A percentile compares a stretch with the other conserved stretches of the same genome.
phyloP scores from a whole-genome alignment of 2,888 invertebrate species.

The Salpingus planirostris region DNA sequence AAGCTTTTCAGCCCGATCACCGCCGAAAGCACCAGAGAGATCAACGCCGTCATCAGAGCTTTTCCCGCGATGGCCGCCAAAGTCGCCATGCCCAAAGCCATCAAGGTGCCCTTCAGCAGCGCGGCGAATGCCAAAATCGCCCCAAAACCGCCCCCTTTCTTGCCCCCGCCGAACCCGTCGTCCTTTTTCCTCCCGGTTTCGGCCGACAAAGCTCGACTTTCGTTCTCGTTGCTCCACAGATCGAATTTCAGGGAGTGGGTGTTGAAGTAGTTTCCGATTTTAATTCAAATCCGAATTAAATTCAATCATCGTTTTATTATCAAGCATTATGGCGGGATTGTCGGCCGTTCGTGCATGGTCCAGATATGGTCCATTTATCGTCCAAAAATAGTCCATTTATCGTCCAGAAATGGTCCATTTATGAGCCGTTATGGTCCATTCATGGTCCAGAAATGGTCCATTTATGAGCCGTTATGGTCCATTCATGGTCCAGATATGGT shows the following conservation, averaged over 20 bases:
- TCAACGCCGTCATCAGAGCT: conserved; percentile 68
- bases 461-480: too few species aligned
- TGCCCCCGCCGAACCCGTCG: conserved; percentile 46
- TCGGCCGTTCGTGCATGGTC: too few species aligned
- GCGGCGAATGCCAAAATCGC: conserved; percentile 42
- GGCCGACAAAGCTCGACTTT: conserved; percentile 33
- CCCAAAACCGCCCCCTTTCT: conserved; percentile 46
- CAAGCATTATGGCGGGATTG: too few species aligned
- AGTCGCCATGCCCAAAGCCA: conserved; percentile 62
- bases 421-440: too few species aligned
- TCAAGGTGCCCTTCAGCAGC: conserved; percentile 58
- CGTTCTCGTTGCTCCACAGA: conserved; percentile 43
- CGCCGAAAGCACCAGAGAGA: conserved; percentile 66
- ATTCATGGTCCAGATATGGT: too few species aligned
- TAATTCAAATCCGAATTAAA: too few species aligned
- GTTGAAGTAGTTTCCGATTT: conserved; percentile 61
- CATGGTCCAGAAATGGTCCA: too few species aligned
- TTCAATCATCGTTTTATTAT: too few species aligned
- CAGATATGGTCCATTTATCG: too few species aligned
- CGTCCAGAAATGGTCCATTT: too few species aligned
- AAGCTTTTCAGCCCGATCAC: conserved; percentile 64
- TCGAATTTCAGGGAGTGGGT: conserved; percentile 66
- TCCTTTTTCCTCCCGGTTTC: conserved; percentile 41
- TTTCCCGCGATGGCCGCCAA: conserved; percentile 72
- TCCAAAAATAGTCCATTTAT: too few species aligned